Base-by-base conservation (phyloP, 2,888 invertebrate genomes). In the Drosophila pegasa region DNA sequence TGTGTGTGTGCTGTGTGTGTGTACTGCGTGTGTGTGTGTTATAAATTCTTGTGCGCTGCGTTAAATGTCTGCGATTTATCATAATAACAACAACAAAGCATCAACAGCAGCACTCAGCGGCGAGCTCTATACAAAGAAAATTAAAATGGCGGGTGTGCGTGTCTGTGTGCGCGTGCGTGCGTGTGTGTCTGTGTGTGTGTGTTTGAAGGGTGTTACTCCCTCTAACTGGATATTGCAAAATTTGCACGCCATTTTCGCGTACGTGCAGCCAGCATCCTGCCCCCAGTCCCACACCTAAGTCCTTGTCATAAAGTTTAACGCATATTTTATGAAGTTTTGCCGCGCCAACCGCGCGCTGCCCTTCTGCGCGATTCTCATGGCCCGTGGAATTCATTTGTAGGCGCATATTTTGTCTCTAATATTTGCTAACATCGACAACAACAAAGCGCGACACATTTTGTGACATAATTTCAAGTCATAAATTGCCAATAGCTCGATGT, bases 391-490 rank as follows among this genome's bases (percentile, higher is more conserved):
- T 71, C 68, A 75, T 75, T 75, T 75, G 75, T 75, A 75, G 75
- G 75, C 75, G 71, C 75, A 75, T 75, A 75, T 71, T 75, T 75
- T 68, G 76, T 64, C 14, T 45, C 29, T 64, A 71, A 60, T 75
- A 75, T 75, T 75, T 71, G 62, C 47, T 33, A 59, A 27, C 41
- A 25, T 2, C 8, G 14, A n/a, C 25, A 43, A 41, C 20, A 22
- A 14, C 41, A 41, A 27, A 27, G 45, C 20, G 29, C 54, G 54
- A 18, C 65, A 66, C 67, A 73, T 73, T 83, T 84, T 84, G 84
- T 79, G 82, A 85, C 85, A 85, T 82, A 77, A 82, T 82, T 81
- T 82, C 72, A 58, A 71, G 75, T 71, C 82, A 82, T 82, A 82
- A 82, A 82, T 82, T 82, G 79, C 66, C 71, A 82, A 79, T 82